A percentile compares a stretch with the other conserved stretches of the same genome.
phyloP scores from a whole-genome alignment of 2,797 vertebrate genomes.

The Bovichtus diacanthus region DNA sequence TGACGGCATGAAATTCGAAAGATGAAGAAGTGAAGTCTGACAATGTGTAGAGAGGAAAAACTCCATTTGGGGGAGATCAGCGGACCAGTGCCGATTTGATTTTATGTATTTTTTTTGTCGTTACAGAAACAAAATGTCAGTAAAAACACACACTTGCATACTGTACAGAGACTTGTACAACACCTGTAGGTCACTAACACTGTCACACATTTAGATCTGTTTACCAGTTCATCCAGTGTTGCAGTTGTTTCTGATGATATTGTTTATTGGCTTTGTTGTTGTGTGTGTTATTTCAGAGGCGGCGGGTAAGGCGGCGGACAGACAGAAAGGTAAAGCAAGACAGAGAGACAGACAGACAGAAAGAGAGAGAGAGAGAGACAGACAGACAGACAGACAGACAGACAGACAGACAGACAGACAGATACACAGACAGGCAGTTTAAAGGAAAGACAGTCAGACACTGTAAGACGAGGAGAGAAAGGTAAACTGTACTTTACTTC shows the following conservation, averaged over 20 bases:
- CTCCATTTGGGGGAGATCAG: too few relatives aligned
- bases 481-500: background rate
- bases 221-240: conserved; percentile 39
- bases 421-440: background rate
- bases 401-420: conserved; percentile 10
- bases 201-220: background rate
- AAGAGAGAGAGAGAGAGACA: conserved; percentile 22
- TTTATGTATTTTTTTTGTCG: background rate
- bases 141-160: background rate
- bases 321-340: conserved; percentile 82
- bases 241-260: conserved; percentile 52
- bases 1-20: too few relatives aligned
- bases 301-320: conserved; percentile 77
- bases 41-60: too few relatives aligned
- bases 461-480: conserved; percentile 9
- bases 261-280: conserved; percentile 75
- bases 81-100: too few relatives aligned
- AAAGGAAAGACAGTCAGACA: conserved; percentile 37
- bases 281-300: conserved; percentile 83
- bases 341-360: conserved; percentile 28
- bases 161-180: background rate
- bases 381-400: conserved; percentile 13
- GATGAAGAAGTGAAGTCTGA: too few relatives aligned
- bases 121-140: background rate
- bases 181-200: background rate